Base-by-base conservation (phyloP, 2,113 vertebrate genomes). In the Tympanuchus pallidicinctus region DNA sequence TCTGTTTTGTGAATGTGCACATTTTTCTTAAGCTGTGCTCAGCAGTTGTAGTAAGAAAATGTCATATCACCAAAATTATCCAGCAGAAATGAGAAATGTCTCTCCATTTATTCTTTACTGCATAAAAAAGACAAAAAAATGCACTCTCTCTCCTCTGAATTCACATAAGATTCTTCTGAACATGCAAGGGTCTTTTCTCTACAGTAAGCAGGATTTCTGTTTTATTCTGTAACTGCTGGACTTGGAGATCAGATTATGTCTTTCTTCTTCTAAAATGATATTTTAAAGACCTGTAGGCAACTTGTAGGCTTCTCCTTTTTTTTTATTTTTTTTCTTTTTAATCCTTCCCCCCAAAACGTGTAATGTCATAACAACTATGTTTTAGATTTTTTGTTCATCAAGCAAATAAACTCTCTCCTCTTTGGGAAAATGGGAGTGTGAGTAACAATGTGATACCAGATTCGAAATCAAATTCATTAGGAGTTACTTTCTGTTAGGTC, bases 241-340 rank as follows among this genome's bases (percentile, higher is more conserved):
- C 24, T 94, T 70, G 25, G 1, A 27, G 65, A 70, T 92, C 45
- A 84, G 63, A 83, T 80, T 87, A 32, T 11, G 30, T 13, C 10
- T 19, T 34, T 75, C 79, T 89, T 60, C 34, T 93, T 72, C 67
- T 69, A 90, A 96, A 96, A 71, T 50, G 32, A 91, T 92, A 59
- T n/a, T 28, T 54, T 54, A 69, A 80, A 89, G 91, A 85, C 69
- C 8, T 74, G 4, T 66, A 48, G 16, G 11, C 54, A 82, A 71
- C 59, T 17, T n/a, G 1, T 2, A 38, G 2, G 0, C 1, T 6
- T 59, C 63, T 66, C 13, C 57, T 74, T 22, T 16, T 4, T 1
- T 59, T 85, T 88, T 75, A 64, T 27, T 48, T 3, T 1, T 59
- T 85, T 85, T 75, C 69, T 27, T 48, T 48, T 48, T 48, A 21